Evolutionary conservation across 2,797 vertebrate genomes (phyloP).

Genomic region (Muraenolepis orangiensis): DNA sequence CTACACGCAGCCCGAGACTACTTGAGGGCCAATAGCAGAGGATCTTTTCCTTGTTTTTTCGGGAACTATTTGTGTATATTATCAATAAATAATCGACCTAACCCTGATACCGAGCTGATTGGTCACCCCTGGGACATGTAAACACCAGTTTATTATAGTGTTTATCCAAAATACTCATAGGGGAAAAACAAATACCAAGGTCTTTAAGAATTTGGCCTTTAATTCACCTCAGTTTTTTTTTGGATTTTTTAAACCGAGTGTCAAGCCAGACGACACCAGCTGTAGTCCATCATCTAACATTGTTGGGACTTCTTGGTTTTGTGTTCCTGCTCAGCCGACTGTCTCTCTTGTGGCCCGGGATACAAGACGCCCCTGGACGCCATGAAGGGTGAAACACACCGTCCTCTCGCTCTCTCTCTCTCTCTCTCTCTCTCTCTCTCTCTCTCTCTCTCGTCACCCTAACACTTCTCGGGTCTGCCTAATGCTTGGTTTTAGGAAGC

Average conservation of each 20-base stretch:
- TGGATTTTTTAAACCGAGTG: too few species aligned
- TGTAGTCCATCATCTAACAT: neutral
- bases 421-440: neutral
- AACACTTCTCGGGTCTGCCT: neutral
- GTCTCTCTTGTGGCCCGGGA: conserved; percentile 84
- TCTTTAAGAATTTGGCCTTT: neutral
- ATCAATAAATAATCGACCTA: neutral
- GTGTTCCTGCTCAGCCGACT: conserved; percentile 68
- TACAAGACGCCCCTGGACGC: conserved; percentile 84
- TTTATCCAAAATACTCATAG: neutral
- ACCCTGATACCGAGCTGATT: neutral
- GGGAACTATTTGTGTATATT: neutral
- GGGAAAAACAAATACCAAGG: neutral
- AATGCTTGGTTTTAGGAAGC: neutral
- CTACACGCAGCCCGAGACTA: too few species aligned
- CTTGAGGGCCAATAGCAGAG: neutral
- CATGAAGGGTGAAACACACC: conserved; percentile 82
- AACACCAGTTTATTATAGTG: neutral
- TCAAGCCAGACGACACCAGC: too few species aligned
- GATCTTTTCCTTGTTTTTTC: neutral
- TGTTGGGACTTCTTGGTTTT: neutral
- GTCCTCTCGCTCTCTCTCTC: too few species aligned
- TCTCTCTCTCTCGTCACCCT: too few species aligned
- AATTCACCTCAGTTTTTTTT: neutral
- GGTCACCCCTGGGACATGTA: neutral